Evolutionary conservation across 2,113 vertebrate genomes (phyloP), one percentile per base, ranked within the genome.

Genomic region (Rattus rattus): DNA sequence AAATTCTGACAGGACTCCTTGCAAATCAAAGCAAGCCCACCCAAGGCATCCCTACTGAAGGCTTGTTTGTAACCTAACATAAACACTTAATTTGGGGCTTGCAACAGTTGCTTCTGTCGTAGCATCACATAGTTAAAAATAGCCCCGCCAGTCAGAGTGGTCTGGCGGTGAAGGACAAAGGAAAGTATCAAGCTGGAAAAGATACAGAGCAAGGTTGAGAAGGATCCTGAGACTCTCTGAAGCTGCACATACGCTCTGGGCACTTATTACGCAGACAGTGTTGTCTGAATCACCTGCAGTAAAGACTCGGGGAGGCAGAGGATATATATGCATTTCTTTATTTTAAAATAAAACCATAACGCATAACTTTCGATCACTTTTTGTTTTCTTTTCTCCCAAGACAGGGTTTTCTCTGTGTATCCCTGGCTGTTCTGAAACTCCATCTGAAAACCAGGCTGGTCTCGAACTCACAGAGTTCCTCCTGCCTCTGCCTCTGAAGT

Each of bases 1-100:
- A 95, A 92, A 85, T 91, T 75, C 88, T 76, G 70, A 75, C 33
- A 47, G 47, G n/a, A 75, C 72, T 81, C 67, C 81, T 91, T 96
- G 85, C 91, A 95, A 94, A 59, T 47, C 72, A 92, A 96, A 95
- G 94, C 80, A 88, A 85, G 73, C 73, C 86, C 43, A 84, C 24
- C 28, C 54, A 83, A 79, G 83, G 30, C 67, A 65, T 76, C 56
- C 90, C 95, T 88, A 75, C 43, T 95, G 24, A 70, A 94, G 26
- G 14, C 56, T 54, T 80, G 84, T 92, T 49, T 90, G 88, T 86
- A 92, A 88, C 67, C 77, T 79, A 95, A 84, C 17, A 67, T 52
- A 83, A 89, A 83, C 69, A 63, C 67, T 90, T 95, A 63, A 84
- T 90, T 90, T 89, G 90, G n/a, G 59, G 75, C 69, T 59, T 52